Conservation (phyloP, 2,113 vertebrate species). For the Tychaedon coryphoeus region DNA sequence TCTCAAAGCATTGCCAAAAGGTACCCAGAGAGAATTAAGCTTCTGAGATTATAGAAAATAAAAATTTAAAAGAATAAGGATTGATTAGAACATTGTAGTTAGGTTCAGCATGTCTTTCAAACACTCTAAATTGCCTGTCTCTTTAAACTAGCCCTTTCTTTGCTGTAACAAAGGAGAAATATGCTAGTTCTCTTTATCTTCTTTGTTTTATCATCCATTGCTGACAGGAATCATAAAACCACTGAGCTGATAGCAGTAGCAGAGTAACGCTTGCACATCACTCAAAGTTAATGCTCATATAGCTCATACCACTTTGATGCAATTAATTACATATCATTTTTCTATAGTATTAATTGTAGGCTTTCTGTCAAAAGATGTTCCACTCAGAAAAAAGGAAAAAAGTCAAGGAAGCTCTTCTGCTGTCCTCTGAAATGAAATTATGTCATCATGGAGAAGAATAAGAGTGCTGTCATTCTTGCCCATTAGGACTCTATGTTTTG, state of each 20-base stretch:
- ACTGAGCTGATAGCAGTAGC: not conserved
- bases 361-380: not conserved
- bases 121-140: not conserved
- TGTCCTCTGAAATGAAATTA: not conserved
- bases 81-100: not conserved
- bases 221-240: slow-evolving; percentile 42
- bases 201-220: not conserved
- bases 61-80: not conserved
- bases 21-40: not conserved
- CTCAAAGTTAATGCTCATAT: not conserved
- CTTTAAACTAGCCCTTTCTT: not conserved
- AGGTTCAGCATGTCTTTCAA: not conserved
- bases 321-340: slow-evolving; percentile 2
- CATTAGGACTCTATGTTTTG: not conserved
- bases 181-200: not conserved
- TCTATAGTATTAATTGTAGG: not conserved
- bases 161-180: not conserved
- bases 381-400: not conserved
- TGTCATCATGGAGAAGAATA: not conserved
- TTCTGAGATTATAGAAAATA: not conserved
- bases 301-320: not conserved
- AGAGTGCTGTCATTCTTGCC: not conserved
- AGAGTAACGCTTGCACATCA: not conserved
- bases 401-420: not conserved
- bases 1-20: not conserved